phyloP scores from a whole-genome alignment of 2,113 vertebrate species.

The Psilopsiagon aurifrons region DNA sequence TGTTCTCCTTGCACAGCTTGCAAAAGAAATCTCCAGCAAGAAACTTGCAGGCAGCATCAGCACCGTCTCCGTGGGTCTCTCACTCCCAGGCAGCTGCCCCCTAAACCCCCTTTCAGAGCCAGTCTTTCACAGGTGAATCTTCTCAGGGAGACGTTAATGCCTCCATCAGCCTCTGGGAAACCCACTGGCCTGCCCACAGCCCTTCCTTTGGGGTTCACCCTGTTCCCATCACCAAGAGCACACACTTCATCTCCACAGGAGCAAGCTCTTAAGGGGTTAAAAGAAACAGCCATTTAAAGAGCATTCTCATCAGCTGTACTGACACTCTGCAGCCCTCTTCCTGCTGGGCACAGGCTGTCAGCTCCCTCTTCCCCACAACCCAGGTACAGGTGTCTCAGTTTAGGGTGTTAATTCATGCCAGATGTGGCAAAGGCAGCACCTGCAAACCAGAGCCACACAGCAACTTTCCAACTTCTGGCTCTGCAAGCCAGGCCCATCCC shows the following conservation, averaged over 20 bases:
- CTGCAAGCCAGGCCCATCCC: background rate
- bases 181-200: background rate
- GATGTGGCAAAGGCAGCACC: background rate
- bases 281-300: background rate
- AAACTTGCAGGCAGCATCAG: background rate
- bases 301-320: background rate
- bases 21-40: constrained; percentile 48
- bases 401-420: background rate
- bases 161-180: background rate
- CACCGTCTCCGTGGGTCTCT: background rate
- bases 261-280: background rate
- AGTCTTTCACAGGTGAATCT: background rate
- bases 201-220: background rate
- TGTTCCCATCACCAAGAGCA: background rate
- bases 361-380: background rate
- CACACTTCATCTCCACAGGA: background rate
- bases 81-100: background rate
- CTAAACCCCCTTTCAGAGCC: background rate
- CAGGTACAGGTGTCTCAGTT: background rate
- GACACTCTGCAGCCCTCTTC: background rate
- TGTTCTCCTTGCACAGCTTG: background rate
- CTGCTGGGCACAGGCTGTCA: background rate
- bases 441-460: background rate
- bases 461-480: background rate
- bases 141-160: no score